These are phyloP conservation scores for Melanophora roralis DNA, from an alignment of 2,888 invertebrate genomes.

Conservation along the genomic window DNA sequence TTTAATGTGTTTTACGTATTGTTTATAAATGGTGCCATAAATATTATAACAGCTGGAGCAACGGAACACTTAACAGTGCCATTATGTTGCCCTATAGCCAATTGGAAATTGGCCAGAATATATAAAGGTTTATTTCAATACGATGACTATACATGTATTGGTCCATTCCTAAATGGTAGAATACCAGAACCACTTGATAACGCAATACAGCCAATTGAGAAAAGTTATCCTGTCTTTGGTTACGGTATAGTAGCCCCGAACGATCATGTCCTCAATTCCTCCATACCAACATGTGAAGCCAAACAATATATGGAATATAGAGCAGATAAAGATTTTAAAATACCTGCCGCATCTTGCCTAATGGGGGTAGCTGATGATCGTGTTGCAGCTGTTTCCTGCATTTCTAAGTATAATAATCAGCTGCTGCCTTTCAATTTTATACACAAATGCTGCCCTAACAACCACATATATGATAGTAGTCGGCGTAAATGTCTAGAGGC, in stretches of 20 bases:
- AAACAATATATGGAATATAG: constrained; percentile 36
- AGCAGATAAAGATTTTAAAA: constrained; percentile 41
- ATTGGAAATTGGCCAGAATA: constrained; percentile 56
- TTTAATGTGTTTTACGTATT: constrained; percentile 45
- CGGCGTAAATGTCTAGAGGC: constrained; percentile 65
- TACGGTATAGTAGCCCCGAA: constrained; percentile 36
- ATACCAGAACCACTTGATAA: neutral
- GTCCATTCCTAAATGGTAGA: neutral
- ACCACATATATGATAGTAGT: constrained; percentile 68
- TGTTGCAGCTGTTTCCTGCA: constrained; percentile 67
- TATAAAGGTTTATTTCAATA: constrained; percentile 50
- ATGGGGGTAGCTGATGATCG: constrained; percentile 62
- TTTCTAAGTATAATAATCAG: constrained; percentile 43
- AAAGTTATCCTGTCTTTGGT: constrained; percentile 47
- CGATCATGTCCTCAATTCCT: constrained; percentile 35
- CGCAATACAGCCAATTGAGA: constrained; percentile 15
- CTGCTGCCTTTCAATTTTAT: constrained; percentile 67
- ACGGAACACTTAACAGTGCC: constrained; percentile 34
- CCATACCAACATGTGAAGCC: constrained; percentile 50
- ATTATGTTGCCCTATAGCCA: constrained; percentile 59
- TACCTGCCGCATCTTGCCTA: constrained; percentile 64
- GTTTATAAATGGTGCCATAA: constrained; percentile 49
- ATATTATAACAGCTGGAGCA: constrained; percentile 30
- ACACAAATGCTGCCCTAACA: constrained; percentile 73
- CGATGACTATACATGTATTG: constrained; percentile 51